Base-by-base conservation (phyloP, 2,888 invertebrate genomes). In the Dicranocentrus wangi region DNA sequence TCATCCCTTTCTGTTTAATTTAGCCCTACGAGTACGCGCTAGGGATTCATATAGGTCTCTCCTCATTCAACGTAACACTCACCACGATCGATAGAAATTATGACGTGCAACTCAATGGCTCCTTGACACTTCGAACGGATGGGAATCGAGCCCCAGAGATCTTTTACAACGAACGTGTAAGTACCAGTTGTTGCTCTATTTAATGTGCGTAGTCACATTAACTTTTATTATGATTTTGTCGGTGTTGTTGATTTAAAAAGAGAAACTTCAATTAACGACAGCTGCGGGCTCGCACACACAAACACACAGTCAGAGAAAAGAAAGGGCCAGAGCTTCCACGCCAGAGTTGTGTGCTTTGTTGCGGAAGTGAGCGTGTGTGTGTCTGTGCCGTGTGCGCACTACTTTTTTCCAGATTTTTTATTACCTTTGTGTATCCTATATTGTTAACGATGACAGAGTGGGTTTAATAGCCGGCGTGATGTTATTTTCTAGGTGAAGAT, bases 11-110 rank as follows among this genome's bases (percentile, higher is more conserved):
- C 5, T 32, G 10, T 32, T 32, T 27, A 0, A 15, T 83, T 1
- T 43, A 85, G 86, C 53, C 82, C 1, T 84, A 81, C 78, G 73
- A 79, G 15, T 82, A 85, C 76, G 60, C 60, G 43, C 43, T 85
- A 28, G 85, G 86, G 51, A 68, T 86, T 23, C 85, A 86, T 65
- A 72, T 86, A 23, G 86, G 86, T 7, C 81, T 86, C 5, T 58
- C 84, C 7, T 77, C 81, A 27, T 84, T 81, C 58, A 86, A 86
- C 65, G 85, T 86, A 19, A 86, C 85, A 3, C 69, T 86, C 21
- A 23, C 47, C 76, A 77, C 79, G 10, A 63, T 81, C 27, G 65
- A 81, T 19, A 65, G 81, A 2, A 47, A 81, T 39, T 77, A 39
- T 60, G 82, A 82, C 53, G 77, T 72, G 25, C 61, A 27, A 2